Evolutionary conservation across 2,888 invertebrate species (phyloP), one percentile per base, ranked within the genome.

Genomic region (Euclidia mi): DNA sequence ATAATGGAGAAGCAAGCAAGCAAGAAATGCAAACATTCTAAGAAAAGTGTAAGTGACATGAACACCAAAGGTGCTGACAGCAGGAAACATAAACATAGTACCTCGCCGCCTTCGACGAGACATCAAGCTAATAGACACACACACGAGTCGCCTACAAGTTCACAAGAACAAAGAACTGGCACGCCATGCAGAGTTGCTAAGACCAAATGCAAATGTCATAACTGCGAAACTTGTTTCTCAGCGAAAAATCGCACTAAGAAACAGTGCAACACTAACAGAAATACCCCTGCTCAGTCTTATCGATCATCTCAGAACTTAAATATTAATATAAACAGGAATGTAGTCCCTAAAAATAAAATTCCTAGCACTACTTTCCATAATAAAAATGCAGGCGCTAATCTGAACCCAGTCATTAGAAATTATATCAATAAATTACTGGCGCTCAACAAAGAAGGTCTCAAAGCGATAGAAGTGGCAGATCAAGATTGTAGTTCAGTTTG

Each of bases 401-500:
- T 88, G 11, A 87, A 91, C 67, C 93, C 94, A n/a, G 55, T 82
- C 12, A 78, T 95, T 29, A 90, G 90, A 79, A 78, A 81, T 32
- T 95, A 95, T 72, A 84, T 95, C 0, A 85, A 91, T 63, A 88
- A 86, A 74, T 75, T 95, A 51, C 70, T 95, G 25, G 73, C 82
- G 28, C 75, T 95, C 3, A 94, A 91, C 56, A 90, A 78, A 70
- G 86, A 89, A 71, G 89, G 90, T 1, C 66, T 92, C 14, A 90
- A 88, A 78, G 91, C 91, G 4, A 77, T 94, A 42, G 86, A 94
- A 78, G 83, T 94, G 32, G 83, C 89, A 14, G 88, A 89, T 61
- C 91, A 92, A 78, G 91, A 94, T 48, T 94, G 94, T 58, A 95
- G 95, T 70, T 83, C 89, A 1, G 87, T 93, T 2, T 76, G 87